Evolutionary conservation across 2,888 invertebrate genomes (phyloP).

Genomic region (Epirrhoe tristata): DNA sequence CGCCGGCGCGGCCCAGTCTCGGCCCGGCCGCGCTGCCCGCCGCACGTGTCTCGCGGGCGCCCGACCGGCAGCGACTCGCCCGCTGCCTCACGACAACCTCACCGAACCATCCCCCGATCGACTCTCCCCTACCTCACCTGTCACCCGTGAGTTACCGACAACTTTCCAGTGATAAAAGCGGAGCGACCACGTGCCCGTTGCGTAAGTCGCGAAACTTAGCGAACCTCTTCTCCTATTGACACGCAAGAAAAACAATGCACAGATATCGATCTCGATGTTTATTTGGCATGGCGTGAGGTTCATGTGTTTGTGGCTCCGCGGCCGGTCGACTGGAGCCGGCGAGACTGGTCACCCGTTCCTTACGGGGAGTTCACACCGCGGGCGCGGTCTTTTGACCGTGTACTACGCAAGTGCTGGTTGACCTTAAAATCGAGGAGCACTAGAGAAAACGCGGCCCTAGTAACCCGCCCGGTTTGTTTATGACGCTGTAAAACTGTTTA

Average conservation of each 20-base stretch:
- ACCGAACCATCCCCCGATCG: constrained; percentile 42
- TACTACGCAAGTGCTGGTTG: constrained; percentile 71
- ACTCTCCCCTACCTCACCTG: constrained; percentile 38
- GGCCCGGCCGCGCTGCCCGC: constrained; percentile 79
- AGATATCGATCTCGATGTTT: constrained; percentile 76
- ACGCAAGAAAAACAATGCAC: constrained; percentile 72
- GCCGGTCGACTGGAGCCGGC: constrained; percentile 50
- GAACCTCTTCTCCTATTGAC: constrained; percentile 76
- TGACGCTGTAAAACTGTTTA: constrained; percentile 57
- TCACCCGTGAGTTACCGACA: constrained; percentile 20
- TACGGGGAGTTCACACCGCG: constrained; percentile 71
- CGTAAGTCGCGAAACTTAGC: constrained; percentile 74
- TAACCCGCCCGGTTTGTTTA: constrained; percentile 64
- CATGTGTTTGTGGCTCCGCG: constrained; percentile 55
- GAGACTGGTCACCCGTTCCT: constrained; percentile 62
- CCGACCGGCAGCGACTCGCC: constrained; percentile 76
- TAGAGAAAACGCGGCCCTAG: constrained; percentile 50
- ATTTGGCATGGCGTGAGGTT: constrained; percentile 58
- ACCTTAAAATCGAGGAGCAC: constrained; percentile 68
- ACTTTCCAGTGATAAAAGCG: constrained; percentile 32
- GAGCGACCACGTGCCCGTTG: constrained; percentile 69
- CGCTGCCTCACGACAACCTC: constrained; percentile 62
- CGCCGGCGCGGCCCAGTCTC: constrained; percentile 72
- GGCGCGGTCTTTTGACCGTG: constrained; percentile 73
- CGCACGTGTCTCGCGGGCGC: constrained; percentile 73